phyloP scores from a whole-genome alignment of 2,888 invertebrate genomes.

The Baronia brevicornis region DNA sequence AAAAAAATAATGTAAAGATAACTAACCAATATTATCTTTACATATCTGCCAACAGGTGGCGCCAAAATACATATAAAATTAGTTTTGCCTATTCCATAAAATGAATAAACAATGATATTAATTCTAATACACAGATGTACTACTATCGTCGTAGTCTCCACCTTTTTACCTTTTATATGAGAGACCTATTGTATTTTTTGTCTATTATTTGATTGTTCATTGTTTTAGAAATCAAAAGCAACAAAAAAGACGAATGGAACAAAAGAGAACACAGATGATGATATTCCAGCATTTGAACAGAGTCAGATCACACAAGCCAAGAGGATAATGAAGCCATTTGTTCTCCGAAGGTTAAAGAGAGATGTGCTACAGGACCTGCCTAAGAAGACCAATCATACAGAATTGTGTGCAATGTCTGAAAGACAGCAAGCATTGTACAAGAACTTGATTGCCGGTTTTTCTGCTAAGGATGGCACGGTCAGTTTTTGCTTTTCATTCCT shows the following conservation, averaged over 20 bases:
- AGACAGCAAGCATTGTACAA: slow-evolving; percentile 86
- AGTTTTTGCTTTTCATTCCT: too few species aligned
- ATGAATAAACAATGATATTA: too few species aligned
- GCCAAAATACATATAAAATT: too few species aligned
- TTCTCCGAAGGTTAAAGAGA: slow-evolving; percentile 89
- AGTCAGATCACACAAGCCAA: slow-evolving; percentile 95
- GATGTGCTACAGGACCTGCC: slow-evolving; percentile 93
- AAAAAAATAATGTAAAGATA: too few species aligned
- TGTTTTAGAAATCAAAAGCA: slow-evolving; percentile 70
- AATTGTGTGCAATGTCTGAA: slow-evolving; percentile 78
- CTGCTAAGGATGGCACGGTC: slow-evolving; percentile 77
- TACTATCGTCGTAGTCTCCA: too few species aligned
- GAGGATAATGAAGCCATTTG: slow-evolving; percentile 96
- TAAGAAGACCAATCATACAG: slow-evolving; percentile 83
- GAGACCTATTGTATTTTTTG: too few species aligned
- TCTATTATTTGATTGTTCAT: slow-evolving; percentile 1
- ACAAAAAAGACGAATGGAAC: slow-evolving; percentile 59
- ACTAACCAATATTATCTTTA: too few species aligned
- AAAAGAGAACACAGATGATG: slow-evolving; percentile 58
- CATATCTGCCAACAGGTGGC: too few species aligned
- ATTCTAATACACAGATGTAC: too few species aligned
- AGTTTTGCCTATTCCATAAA: too few species aligned
- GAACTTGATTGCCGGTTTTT: slow-evolving; percentile 80
- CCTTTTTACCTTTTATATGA: too few species aligned
- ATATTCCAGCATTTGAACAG: slow-evolving; percentile 87